Percentiles rank a stretch among this genome's conserved stretches.
Conservation (phyloP, 2,888 invertebrate genomes). For the Agrochola macilenta region DNA sequence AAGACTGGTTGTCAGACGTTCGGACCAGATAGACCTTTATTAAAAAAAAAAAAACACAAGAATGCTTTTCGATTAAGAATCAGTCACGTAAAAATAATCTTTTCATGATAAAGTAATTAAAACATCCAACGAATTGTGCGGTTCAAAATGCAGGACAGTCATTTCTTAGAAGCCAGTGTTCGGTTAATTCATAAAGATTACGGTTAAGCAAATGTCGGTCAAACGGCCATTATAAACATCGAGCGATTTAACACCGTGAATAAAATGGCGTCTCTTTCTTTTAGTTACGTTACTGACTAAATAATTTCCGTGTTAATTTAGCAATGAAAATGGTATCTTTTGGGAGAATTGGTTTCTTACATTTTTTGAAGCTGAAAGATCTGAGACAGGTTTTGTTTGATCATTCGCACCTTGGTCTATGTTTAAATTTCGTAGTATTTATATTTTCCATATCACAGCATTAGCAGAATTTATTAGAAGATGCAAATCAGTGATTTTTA, state of each 20-base stretch:
- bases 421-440: neutral
- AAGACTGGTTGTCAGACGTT: too few species aligned
- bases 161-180: slow-evolving; percentile 57
- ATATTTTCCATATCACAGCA: neutral
- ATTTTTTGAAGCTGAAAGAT: neutral
- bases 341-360: slow-evolving; percentile 8
- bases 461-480: neutral
- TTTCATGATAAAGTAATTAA: slow-evolving; percentile 35
- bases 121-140: slow-evolving; percentile 36
- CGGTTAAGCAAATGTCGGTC: slow-evolving; percentile 66
- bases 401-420: slow-evolving; percentile 9
- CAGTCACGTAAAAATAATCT: neutral
- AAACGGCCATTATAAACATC: slow-evolving; percentile 62
- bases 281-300: slow-evolving; percentile 43
- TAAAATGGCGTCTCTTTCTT: slow-evolving; percentile 43
- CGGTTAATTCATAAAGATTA: slow-evolving; percentile 62
- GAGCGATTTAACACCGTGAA: slow-evolving; percentile 52
- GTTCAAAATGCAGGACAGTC: slow-evolving; percentile 35
- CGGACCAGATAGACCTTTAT: neutral
- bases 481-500: neutral
- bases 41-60: neutral
- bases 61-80: neutral
- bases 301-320: slow-evolving; percentile 39
- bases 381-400: slow-evolving; percentile 5
- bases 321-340: slow-evolving; percentile 11